Base-by-base conservation (phyloP, 2,888 invertebrate species). In the Synanthedon vespiformis region DNA sequence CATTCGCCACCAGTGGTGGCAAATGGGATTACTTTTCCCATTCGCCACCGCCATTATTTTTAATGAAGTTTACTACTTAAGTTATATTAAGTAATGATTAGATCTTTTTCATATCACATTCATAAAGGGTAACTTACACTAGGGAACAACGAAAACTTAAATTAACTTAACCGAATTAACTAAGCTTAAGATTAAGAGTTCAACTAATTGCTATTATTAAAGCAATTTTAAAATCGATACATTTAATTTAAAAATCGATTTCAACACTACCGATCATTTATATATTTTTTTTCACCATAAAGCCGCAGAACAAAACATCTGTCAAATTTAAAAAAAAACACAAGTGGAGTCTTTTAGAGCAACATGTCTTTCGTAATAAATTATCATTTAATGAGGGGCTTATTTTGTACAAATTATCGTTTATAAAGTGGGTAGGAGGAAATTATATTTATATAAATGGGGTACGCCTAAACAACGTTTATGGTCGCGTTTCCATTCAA, bases 401-500 rank as follows among this genome's bases (percentile, higher is more conserved):
- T 58, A 61, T 63, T 63, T 56, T 53, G 57, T 51, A 55, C 62
- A 67, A 70, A 72, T 75, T 70, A 70, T 71, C 64, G 67, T 69
- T 72, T 68, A 61, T 68, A 64, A 74, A 71, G 68, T 69, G 67
- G 63, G 63, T 60, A 62, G 67, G 58, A 65, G 64, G 63, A 63
- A 67, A 74, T 77, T 71, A 69, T 73, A 68, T 75, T 75, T 71
- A 73, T 71, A 72, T 72, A 76, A 82, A 80, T 74, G 71, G 75
- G 73, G 74, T 68, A 68, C 66, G 65, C 63, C 66, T 70, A 62
- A 67, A 67, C 59, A 61, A 55, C 51, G 58, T 53, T 55, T 47
- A 22, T 11, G n/a, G 18, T 57, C 13, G 18, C 34, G 75, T 72
- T 59, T 72, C 70, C 85, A 74, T 70, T 76, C 55, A 58, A 13